Base-by-base conservation (phyloP, 2,113 vertebrate species). In the Burhinus bistriatus region DNA sequence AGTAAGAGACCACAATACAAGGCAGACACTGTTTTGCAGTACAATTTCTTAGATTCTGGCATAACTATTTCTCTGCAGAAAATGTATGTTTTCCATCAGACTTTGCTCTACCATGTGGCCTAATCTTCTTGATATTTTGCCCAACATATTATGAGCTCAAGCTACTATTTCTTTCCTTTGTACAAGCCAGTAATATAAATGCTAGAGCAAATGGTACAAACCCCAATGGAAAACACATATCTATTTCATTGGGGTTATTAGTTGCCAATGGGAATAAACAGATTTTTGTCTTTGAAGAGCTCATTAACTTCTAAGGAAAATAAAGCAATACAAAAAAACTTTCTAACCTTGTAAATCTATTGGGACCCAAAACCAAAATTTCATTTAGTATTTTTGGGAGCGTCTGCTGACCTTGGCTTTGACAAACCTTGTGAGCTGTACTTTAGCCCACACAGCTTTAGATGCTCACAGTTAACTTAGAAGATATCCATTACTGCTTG, bases 51-150 rank as follows among this genome's bases (percentile, higher is more conserved):
- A 88, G 69, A 90, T 94, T 95, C 83, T 97, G 90, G 91, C 91
- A 91, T 80, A 84, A 89, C 29, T 76, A 62, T 72, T 94, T 93
- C 72, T 91, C 84, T 88, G 61, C 66, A 93, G 78, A 73, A 89
- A 95, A 97, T 96, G 93, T 94, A 97, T 96, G 94, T 96, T 97
- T 97, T 97, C 90, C 85, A 86, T 96, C 96, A 97, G 69, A 87
- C 75, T 73, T 94, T 93, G 18, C 72, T 96, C 69, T 91, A 94
- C 84, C 82, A 97, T 89, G 89, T 95, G 92, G 89, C 76, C 87
- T 97, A 97, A 98, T 98, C 97, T 97, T 97, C 93, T 97, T 98
- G 97, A 92, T 91, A 90, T 55, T 96, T 95, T 97, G 95, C 97
- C 95, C 91, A 95, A 96, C 47, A 52, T 83, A 95, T 93, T 96